Conservation (phyloP, 2,797 vertebrate species). For the Smutsia temminckii region DNA sequence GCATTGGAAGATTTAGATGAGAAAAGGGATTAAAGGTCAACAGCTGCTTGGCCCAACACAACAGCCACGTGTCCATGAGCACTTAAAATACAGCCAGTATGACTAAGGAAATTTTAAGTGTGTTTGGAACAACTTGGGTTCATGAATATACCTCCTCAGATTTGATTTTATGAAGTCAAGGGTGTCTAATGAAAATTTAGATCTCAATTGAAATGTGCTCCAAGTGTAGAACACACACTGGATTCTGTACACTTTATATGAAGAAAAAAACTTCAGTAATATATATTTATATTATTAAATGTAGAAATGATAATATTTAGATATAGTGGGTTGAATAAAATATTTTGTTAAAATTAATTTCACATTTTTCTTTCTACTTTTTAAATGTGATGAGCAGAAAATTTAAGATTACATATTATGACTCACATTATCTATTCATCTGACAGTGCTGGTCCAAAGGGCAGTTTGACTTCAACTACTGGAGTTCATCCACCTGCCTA, state of each 20-base stretch:
- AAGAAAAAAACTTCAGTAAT: not conserved
- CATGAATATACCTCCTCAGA: not conserved
- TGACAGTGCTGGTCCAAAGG: not conserved
- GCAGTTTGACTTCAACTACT: not conserved
- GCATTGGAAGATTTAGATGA: not conserved
- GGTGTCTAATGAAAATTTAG: not conserved
- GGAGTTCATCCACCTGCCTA: not conserved
- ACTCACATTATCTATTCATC: conserved; percentile 20
- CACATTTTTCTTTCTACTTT: not conserved
- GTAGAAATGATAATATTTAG: not conserved
- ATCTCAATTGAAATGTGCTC: not conserved
- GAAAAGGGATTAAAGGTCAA: not conserved
- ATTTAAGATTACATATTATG: not conserved
- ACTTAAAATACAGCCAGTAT: not conserved
- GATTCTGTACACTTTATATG: not conserved
- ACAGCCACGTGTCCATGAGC: not conserved
- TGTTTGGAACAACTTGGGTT: not conserved
- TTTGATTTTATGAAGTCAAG: not conserved
- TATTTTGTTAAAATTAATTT: not conserved
- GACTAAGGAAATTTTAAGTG: not conserved
- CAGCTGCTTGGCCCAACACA: not conserved
- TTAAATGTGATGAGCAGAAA: not conserved
- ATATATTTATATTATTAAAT: not conserved
- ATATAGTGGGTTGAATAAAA: not conserved
- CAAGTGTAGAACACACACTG: not conserved